A percentile compares a stretch with the other conserved stretches of the same genome.
phyloP scores from a whole-genome alignment of 23 tunicate species.

The Botrylloides violaceus region DNA sequence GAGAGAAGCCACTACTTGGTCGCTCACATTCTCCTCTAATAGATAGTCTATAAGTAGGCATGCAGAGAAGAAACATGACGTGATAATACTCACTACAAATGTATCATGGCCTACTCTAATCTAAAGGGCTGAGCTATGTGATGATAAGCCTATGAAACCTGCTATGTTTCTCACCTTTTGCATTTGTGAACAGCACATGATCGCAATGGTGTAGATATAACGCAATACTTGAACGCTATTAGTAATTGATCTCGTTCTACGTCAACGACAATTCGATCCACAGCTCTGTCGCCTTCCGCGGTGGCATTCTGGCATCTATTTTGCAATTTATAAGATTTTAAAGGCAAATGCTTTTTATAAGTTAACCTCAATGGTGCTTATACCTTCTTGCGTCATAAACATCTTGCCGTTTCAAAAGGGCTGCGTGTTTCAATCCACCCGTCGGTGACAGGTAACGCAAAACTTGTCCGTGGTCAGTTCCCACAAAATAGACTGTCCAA shows the following conservation, averaged over 20 bases:
- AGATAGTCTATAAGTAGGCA: no score
- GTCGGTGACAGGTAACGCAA: constrained; percentile 37
- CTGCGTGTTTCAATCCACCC: constrained; percentile 13
- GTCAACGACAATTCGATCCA: constrained; percentile 29
- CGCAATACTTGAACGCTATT: constrained; percentile 58
- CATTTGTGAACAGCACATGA: constrained; percentile 42
- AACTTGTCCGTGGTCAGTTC: constrained; percentile 50
- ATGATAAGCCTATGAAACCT: no score
- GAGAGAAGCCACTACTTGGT: no score
- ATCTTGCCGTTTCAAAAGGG: constrained; percentile 18
- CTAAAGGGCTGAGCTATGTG: no score
- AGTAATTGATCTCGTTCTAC: constrained; percentile 5
- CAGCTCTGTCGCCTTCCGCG: constrained; percentile 14
- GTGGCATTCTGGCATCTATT: neutral
- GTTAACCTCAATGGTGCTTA: neutral
- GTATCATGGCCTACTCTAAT: no score
- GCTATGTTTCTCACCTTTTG: constrained; percentile 35
- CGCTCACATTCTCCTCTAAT: no score
- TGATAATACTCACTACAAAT: no score
- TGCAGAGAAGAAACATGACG: no score
- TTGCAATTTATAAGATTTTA: no score
- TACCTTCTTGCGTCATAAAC: constrained; percentile 60
- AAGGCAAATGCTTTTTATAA: no score
- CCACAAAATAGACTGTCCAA: constrained; percentile 37
- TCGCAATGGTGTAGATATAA: constrained; percentile 44